Evolutionary conservation across 2,888 invertebrate species (phyloP).

Genomic region (Atrina japonica): DNA sequence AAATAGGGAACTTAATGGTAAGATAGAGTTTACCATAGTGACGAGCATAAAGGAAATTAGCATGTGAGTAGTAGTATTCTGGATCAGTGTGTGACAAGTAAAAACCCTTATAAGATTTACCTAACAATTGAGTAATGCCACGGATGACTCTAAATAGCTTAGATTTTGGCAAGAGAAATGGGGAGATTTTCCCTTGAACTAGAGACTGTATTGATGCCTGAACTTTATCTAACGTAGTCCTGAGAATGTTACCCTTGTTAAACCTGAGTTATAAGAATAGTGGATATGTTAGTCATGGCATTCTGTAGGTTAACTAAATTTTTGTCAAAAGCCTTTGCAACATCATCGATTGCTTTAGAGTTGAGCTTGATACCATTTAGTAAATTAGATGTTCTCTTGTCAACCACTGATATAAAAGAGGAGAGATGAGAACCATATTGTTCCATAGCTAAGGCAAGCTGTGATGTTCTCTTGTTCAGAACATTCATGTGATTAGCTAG

Average conservation of each 20-base stretch:
- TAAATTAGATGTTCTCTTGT: constrained; percentile 29
- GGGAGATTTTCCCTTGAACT: constrained; percentile 16
- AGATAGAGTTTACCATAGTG: not conserved
- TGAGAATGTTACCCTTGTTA: constrained; percentile 10
- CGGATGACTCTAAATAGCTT: not conserved
- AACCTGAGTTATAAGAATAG: constrained; percentile 5
- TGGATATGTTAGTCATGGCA: constrained; percentile 1
- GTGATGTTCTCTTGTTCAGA: constrained; percentile 10
- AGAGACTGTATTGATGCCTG: constrained; percentile 8
- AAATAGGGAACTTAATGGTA: not conserved
- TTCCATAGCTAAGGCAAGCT: constrained; percentile 6
- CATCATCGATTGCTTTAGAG: not conserved
- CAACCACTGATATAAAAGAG: constrained; percentile 23
- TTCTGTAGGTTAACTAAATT: not conserved
- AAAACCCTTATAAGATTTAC: constrained; percentile 16
- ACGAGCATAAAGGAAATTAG: constrained; percentile 17
- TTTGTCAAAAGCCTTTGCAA: constrained; percentile 6
- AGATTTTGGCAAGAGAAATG: constrained; percentile 16
- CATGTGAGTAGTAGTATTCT: constrained; percentile 16
- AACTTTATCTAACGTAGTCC: constrained; percentile 5
- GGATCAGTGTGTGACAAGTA: constrained; percentile 18
- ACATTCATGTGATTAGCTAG: constrained; percentile 33
- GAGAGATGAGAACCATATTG: constrained; percentile 29
- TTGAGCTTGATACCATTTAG: constrained; percentile 19
- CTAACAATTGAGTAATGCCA: not conserved